These are phyloP conservation scores for Antrozous pallidus DNA, from an alignment of 2,797 vertebrate species.

Conservation along the genomic window DNA sequence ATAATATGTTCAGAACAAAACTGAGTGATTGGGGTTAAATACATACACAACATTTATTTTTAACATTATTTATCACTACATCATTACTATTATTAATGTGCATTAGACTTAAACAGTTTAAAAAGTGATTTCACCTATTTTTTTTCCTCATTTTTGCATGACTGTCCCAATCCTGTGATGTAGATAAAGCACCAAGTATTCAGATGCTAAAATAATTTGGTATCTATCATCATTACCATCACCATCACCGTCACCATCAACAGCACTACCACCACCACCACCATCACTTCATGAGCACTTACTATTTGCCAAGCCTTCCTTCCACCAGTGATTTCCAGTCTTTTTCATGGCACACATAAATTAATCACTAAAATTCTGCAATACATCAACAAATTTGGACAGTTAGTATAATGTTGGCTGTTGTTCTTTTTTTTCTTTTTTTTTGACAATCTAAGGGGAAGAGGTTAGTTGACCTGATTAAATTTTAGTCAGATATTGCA, in stretches of 20 bases:
- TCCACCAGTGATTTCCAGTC: not conserved
- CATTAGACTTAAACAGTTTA: conserved; percentile 1
- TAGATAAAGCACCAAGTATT: conserved; percentile 6
- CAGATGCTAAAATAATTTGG: not conserved
- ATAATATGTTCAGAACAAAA: not conserved
- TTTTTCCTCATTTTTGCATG: not conserved
- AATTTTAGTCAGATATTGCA: not conserved
- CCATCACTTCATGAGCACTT: not conserved
- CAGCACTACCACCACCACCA: not conserved
- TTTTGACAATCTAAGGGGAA: not conserved
- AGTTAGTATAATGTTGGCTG: not conserved
- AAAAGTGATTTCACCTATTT: not conserved
- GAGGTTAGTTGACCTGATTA: not conserved
- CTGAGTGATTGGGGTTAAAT: not conserved
- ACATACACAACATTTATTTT: not conserved
- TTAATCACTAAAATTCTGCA: not conserved
- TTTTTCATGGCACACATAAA: not conserved
- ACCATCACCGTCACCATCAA: not conserved
- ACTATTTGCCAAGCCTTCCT: not conserved
- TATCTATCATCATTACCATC: not conserved
- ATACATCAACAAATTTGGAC: not conserved
- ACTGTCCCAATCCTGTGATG: not conserved
- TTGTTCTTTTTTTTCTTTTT: not conserved
- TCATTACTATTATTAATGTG: not conserved
- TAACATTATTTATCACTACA: not conserved